Conservation (phyloP, 2,113 vertebrate species). For the Bambusicola thoracicus region DNA sequence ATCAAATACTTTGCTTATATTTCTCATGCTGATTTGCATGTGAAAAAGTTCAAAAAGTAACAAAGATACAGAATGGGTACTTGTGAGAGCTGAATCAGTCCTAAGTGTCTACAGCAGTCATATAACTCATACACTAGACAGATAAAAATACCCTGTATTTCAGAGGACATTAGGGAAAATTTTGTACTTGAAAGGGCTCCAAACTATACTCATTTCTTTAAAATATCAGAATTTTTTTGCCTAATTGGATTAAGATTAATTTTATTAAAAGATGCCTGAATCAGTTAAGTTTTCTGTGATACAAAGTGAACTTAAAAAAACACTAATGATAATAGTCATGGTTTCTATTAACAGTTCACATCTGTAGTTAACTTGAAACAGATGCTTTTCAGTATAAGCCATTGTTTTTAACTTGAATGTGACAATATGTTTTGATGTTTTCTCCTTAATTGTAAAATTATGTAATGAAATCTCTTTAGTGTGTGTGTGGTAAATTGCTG, state of each 20-base stretch:
- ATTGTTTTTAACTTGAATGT: constrained; percentile 75
- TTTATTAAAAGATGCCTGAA: constrained; percentile 77
- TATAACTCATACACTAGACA: background rate
- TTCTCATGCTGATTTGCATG: background rate
- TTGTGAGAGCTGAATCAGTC: background rate
- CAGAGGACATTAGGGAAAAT: constrained; percentile 23
- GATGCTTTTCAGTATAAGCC: constrained; percentile 56
- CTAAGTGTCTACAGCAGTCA: background rate
- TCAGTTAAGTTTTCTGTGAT: constrained; percentile 74
- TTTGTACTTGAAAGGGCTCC: constrained; percentile 45
- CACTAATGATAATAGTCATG: constrained; percentile 67
- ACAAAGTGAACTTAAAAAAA: constrained; percentile 65
- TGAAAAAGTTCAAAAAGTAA: background rate
- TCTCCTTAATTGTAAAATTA: constrained; percentile 77
- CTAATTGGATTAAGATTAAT: constrained; percentile 77
- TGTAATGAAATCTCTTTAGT: constrained; percentile 68
- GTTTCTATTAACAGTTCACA: constrained; percentile 77
- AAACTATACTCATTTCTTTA: constrained; percentile 55
- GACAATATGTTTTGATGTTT: constrained; percentile 80
- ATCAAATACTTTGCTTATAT: background rate
- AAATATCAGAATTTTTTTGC: constrained; percentile 70
- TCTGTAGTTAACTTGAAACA: constrained; percentile 79
- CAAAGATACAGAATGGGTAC: background rate
- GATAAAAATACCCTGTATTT: constrained; percentile 20
- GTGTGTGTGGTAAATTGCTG: constrained; percentile 72